These are phyloP conservation scores for Rotaria macrura DNA, from an alignment of 2,888 invertebrate species.

Conservation along the genomic window DNA sequence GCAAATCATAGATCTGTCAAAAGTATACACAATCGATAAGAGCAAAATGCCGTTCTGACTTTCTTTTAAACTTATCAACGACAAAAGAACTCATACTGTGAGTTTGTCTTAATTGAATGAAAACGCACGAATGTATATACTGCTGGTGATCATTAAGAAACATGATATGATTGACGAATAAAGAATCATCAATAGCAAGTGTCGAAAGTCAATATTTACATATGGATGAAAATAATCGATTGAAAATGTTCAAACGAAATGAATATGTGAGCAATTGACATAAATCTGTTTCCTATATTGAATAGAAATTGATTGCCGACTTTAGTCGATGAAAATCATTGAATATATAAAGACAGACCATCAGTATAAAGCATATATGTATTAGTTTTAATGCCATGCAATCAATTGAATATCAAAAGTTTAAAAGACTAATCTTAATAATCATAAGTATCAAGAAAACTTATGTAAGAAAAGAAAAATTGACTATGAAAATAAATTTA, in stretches of 20 bases:
- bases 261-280: neutral
- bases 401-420: neutral
- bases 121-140: neutral
- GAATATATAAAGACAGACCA: neutral
- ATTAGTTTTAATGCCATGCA: neutral
- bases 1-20: neutral
- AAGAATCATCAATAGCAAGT: neutral
- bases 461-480: too few species aligned
- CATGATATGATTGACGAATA: neutral
- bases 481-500: too few species aligned
- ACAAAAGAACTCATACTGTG: neutral
- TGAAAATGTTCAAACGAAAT: neutral
- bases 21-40: too few species aligned
- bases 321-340: too few species aligned
- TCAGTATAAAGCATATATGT: neutral
- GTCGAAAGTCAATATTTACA: neutral
- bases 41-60: neutral
- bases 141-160: constrained; percentile 1
- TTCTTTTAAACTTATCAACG: neutral
- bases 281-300: neutral
- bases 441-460: too few species aligned
- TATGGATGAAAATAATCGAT: neutral
- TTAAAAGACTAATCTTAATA: too few species aligned
- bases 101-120: neutral
- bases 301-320: neutral